A percentile compares a stretch with the other conserved stretches of the same genome.
These are phyloP conservation scores for Eilema depressum DNA, from an alignment of 2,888 invertebrate genomes.

Conservation along the genomic window DNA sequence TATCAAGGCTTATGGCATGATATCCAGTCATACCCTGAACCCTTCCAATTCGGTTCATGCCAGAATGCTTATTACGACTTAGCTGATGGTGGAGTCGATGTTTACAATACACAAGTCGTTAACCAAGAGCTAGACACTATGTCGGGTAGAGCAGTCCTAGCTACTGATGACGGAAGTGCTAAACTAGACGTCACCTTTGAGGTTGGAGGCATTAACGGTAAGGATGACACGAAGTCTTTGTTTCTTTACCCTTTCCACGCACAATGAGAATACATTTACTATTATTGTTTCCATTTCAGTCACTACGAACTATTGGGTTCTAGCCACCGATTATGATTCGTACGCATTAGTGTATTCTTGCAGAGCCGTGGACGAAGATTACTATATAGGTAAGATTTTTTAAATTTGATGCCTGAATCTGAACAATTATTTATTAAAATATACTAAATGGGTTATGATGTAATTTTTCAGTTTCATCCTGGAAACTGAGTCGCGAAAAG, in stretches of 20 bases:
- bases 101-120: constrained; percentile 66
- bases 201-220: constrained; percentile 70
- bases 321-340: constrained; percentile 86
- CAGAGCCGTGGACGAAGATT: constrained; percentile 34
- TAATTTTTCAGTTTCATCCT: constrained; percentile 64
- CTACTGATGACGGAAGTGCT: constrained; percentile 85
- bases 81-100: constrained; percentile 46
- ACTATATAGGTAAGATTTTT: constrained; percentile 37
- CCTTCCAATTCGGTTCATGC: constrained; percentile 68
- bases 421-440: background rate
- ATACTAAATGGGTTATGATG: background rate
- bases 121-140: constrained; percentile 62
- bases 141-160: constrained; percentile 59
- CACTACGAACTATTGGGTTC: constrained; percentile 85
- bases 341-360: constrained; percentile 51
- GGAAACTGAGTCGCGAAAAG: constrained; percentile 72
- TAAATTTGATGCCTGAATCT: background rate
- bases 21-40: constrained; percentile 64
- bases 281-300: constrained; percentile 53
- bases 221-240: constrained; percentile 18
- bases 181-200: constrained; percentile 88
- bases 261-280: background rate
- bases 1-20: constrained; percentile 69
- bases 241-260: background rate
- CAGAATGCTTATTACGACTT: constrained; percentile 64